A percentile compares a stretch with the other conserved stretches of the same genome.
Evolutionary conservation across 2,113 vertebrate species (phyloP).

Genomic region (Leucosticte australis): DNA sequence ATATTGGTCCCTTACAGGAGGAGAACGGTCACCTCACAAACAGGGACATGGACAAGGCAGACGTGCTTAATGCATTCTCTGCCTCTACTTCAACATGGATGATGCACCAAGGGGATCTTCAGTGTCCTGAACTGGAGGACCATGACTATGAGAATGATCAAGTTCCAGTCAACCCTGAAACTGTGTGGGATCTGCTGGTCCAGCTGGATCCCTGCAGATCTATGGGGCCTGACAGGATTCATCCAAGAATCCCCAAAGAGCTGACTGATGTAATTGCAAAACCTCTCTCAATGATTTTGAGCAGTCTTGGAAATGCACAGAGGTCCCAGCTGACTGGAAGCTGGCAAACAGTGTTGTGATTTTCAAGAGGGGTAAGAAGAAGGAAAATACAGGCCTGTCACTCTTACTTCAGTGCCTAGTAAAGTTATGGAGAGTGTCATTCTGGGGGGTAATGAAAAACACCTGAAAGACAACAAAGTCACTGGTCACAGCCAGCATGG

Average conservation of each 20-base stretch:
- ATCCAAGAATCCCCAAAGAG: neutral
- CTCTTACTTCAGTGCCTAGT: neutral
- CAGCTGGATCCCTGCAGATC: neutral
- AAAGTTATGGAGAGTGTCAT: neutral
- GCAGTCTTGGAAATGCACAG: neutral
- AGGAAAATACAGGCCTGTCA: neutral
- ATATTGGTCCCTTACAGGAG: neutral
- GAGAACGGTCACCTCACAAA: rapidly evolving
- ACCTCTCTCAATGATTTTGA: neutral
- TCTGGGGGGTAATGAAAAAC: neutral
- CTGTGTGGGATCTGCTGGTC: neutral
- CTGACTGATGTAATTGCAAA: neutral
- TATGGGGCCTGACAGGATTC: neutral
- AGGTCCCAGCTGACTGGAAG: neutral
- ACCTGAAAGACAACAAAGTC: neutral
- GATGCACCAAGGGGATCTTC: neutral
- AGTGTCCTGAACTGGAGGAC: neutral
- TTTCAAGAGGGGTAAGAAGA: neutral
- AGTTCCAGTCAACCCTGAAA: neutral
- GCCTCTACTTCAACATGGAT: rapidly evolving
- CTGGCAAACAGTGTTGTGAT: neutral
- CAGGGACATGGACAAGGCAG: neutral
- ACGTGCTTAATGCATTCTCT: neutral
- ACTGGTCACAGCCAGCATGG: neutral
- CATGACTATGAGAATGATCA: rapidly evolving